phyloP scores from a whole-genome alignment of 1,140 invertebrate genomes.

The Drosophila funebris region DNA sequence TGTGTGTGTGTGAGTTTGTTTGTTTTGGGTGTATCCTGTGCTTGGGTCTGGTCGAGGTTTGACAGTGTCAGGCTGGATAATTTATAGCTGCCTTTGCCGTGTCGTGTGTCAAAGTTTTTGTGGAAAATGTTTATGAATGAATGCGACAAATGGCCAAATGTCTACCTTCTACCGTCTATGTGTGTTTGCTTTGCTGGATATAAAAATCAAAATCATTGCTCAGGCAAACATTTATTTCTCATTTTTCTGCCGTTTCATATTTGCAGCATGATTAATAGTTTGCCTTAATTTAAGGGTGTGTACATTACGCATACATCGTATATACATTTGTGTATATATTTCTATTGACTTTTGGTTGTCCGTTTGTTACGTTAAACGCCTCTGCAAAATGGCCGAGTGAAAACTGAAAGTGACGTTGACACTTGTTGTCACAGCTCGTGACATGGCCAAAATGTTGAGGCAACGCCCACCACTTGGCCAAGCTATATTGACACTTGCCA shows the following conservation, averaged over 20 bases:
- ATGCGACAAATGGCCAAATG: constrained; percentile 54
- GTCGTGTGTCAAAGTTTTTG: constrained; percentile 82
- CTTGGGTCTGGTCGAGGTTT: constrained; percentile 32
- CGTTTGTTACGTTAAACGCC: constrained; percentile 56
- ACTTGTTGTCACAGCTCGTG: constrained; percentile 75
- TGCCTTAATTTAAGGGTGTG: constrained; percentile 34
- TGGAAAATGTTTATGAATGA: constrained; percentile 78
- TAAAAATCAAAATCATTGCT: constrained; percentile 71
- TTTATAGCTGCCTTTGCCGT: constrained; percentile 73
- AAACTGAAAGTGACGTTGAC: constrained; percentile 44
- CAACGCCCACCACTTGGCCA: constrained; percentile 62
- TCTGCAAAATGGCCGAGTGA: constrained; percentile 64
- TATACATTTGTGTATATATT: not conserved
- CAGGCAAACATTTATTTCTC: constrained; percentile 62
- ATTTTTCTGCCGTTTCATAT: constrained; percentile 67
- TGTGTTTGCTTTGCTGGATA: constrained; percentile 48
- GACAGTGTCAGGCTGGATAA: constrained; percentile 61
- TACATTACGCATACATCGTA: constrained; percentile 28
- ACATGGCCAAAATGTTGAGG: constrained; percentile 63
- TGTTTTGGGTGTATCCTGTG: constrained; percentile 56
- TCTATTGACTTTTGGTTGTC: constrained; percentile 66
- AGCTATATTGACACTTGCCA: constrained; percentile 74
- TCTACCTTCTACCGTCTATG: not conserved
- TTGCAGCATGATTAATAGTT: constrained; percentile 71
- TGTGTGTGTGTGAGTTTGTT: constrained; percentile 59